A percentile compares a stretch with the other conserved stretches of the same genome.
phyloP scores from a whole-genome alignment of 2,797 vertebrate genomes.

The Melopsittacus undulatus region DNA sequence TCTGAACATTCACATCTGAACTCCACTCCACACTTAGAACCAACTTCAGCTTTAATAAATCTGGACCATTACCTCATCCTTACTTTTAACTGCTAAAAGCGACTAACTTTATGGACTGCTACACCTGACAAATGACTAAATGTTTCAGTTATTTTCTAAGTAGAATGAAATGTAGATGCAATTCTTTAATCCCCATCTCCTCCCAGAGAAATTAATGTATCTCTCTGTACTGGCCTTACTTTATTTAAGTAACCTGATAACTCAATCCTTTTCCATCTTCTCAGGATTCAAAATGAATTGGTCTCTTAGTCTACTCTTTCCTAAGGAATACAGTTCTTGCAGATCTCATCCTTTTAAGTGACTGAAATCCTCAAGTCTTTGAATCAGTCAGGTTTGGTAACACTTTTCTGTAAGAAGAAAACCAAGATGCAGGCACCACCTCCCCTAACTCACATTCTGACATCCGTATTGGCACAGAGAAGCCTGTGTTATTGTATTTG shows the following conservation, averaged over 20 bases:
- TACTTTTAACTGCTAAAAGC: neutral
- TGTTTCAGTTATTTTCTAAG: constrained; percentile 13
- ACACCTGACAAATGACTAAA: neutral
- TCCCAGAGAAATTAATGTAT: constrained; percentile 6
- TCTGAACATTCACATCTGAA: neutral
- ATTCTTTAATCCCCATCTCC: neutral
- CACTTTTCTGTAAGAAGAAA: neutral
- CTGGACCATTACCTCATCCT: neutral
- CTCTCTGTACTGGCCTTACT: neutral
- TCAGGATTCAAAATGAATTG: neutral
- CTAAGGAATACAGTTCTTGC: neutral
- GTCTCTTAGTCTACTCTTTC: neutral
- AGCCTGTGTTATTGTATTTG: neutral
- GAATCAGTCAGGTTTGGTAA: neutral
- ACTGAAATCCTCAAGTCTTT: neutral
- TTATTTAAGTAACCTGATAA: neutral
- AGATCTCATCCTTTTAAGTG: neutral
- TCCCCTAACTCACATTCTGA: neutral
- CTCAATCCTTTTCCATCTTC: neutral
- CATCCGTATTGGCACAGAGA: neutral
- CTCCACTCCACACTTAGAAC: neutral
- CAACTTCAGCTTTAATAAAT: constrained; percentile 6
- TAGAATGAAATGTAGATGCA: neutral
- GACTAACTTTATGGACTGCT: neutral
- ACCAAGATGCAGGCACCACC: neutral